Percentiles rank a stretch among this genome's conserved stretches.
These are phyloP conservation scores for Clarias gariepinus DNA, from an alignment of 2,113 vertebrate species.

Conservation along the genomic window DNA sequence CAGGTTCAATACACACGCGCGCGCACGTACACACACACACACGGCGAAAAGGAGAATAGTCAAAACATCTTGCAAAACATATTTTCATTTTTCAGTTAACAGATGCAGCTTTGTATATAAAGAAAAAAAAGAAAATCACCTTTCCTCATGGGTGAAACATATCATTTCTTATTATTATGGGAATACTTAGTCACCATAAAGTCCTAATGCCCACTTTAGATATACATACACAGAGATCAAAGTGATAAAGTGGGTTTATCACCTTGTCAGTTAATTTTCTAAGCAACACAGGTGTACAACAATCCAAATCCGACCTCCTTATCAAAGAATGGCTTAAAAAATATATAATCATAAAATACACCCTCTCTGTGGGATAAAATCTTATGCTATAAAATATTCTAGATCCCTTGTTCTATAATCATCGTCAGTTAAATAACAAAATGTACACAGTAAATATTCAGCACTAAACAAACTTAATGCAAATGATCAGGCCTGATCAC, in stretches of 20 bases:
- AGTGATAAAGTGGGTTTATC: not conserved
- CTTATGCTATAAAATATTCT: constrained; percentile 40
- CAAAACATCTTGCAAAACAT: too few relatives aligned
- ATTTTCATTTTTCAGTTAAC: not conserved
- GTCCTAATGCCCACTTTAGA: not conserved
- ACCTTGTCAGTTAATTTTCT: not conserved
- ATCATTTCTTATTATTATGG: not conserved
- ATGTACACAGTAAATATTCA: constrained; percentile 1
- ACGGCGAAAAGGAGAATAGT: not conserved
- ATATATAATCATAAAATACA: not conserved
- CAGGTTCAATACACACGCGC: constrained; percentile 8
- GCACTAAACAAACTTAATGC: constrained; percentile 45
- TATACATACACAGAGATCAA: not conserved
- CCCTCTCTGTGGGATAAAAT: not conserved
- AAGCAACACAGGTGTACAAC: not conserved
- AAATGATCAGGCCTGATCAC: constrained; percentile 36
- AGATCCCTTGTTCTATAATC: constrained; percentile 33
- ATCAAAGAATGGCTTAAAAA: not conserved
- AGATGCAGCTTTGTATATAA: not conserved
- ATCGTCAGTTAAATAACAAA: constrained; percentile 28
- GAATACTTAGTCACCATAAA: not conserved
- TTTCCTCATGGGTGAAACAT: not conserved
- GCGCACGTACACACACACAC: constrained; percentile 1
- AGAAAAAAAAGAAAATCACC: too few relatives aligned
- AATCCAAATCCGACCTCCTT: not conserved